These are phyloP conservation scores for Asarcornis scutulata DNA, from an alignment of 2,113 vertebrate species.

Conservation along the genomic window DNA sequence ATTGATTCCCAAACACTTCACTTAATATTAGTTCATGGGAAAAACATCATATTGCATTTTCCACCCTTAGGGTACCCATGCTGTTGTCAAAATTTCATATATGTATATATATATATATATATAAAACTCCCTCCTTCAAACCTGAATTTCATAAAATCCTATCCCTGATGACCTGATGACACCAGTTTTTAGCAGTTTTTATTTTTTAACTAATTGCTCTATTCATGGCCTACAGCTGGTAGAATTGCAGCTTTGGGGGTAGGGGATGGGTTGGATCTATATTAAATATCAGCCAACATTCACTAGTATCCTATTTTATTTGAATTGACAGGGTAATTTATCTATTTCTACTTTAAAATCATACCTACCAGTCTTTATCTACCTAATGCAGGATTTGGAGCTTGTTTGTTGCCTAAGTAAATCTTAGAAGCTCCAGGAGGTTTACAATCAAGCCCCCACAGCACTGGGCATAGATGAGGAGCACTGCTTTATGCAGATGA, in stretches of 20 bases:
- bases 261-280: background rate
- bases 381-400: background rate
- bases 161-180: accelerated
- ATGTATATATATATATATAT: background rate
- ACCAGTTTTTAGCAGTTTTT: background rate
- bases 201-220: background rate
- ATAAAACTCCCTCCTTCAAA: background rate
- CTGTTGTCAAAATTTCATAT: background rate
- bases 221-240: background rate
- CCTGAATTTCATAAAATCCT: background rate
- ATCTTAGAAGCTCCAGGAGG: background rate
- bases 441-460: background rate
- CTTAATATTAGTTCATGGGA: background rate
- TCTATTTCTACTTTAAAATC: background rate
- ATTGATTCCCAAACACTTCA: background rate
- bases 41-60: background rate
- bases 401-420: background rate
- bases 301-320: background rate
- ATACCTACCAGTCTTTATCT: background rate
- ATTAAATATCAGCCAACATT: background rate
- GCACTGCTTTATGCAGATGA: background rate
- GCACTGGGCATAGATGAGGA: background rate
- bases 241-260: background rate
- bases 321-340: background rate
- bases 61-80: background rate